phyloP scores from a whole-genome alignment of 1,140 invertebrate genomes.

The Trachymyrmex septentrionalis region DNA sequence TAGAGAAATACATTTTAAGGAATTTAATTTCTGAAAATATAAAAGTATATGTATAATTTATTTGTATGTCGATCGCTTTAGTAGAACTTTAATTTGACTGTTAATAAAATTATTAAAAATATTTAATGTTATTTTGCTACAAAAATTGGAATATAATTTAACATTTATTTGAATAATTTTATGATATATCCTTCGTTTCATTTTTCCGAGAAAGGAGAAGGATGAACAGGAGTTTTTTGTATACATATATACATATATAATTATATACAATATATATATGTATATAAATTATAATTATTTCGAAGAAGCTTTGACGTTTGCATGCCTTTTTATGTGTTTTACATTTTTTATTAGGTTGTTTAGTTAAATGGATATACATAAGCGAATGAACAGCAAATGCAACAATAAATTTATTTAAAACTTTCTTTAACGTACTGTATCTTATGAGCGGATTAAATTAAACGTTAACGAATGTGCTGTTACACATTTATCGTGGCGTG shows the following conservation, averaged over 20 bases:
- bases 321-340: constrained; percentile 42
- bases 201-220: not conserved
- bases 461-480: not conserved
- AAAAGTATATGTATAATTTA: constrained; percentile 9
- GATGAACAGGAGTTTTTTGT: not conserved
- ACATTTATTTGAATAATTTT: not conserved
- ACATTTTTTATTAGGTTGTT: not conserved
- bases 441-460: not conserved
- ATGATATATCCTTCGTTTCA: not conserved
- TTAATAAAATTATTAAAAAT: constrained; percentile 7
- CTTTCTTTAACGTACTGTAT: not conserved
- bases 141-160: constrained; percentile 3
- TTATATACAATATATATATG: not conserved
- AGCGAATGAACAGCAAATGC: not conserved
- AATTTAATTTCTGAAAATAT: not conserved
- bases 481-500: not conserved
- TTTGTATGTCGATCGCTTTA: not conserved
- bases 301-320: constrained; percentile 56
- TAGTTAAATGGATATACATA: not conserved
- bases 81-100: not conserved
- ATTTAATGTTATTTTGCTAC: not conserved
- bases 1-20: not conserved
- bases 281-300: constrained; percentile 34
- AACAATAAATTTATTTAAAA: constrained; percentile 12
- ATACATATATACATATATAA: not conserved